Evolutionary conservation across 2,888 invertebrate species (phyloP).

Genomic region (Eristalinus aeneus): DNA sequence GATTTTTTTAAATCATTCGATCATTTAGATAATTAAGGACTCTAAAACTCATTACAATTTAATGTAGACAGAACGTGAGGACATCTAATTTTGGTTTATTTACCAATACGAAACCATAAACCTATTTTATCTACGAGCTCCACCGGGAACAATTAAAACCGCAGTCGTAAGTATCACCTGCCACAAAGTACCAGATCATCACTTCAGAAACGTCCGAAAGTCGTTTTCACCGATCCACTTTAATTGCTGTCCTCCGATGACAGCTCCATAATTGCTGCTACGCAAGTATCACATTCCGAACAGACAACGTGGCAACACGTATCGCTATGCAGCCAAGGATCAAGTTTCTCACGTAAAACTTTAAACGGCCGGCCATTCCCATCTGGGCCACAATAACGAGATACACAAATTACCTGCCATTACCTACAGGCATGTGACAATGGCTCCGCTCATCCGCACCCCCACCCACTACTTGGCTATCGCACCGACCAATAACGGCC

Average conservation of each 20-base stretch:
- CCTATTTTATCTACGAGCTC: too few species aligned
- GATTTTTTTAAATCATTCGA: too few species aligned
- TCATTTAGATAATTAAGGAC: too few species aligned
- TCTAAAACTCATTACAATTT: too few species aligned
- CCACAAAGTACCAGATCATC: neutral
- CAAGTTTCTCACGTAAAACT: slow-evolving; percentile 20
- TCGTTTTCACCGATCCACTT: neutral
- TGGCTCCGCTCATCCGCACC: neutral
- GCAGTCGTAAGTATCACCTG: too few species aligned
- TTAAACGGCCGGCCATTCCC: neutral
- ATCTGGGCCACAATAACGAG: neutral
- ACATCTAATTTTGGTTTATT: too few species aligned
- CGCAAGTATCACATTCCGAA: neutral
- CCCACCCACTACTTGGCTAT: neutral
- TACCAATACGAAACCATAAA: too few species aligned
- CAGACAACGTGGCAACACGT: neutral
- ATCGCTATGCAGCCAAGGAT: neutral
- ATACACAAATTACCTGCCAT: neutral
- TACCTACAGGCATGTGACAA: neutral
- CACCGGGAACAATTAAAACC: too few species aligned
- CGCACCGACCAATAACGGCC: neutral
- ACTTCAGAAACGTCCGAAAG: neutral
- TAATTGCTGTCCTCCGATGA: neutral
- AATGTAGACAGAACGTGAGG: too few species aligned
- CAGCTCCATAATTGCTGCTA: neutral